Evolutionary conservation across 23 tunicate species (phyloP).

Genomic region (Trididemnum miniatum): DNA sequence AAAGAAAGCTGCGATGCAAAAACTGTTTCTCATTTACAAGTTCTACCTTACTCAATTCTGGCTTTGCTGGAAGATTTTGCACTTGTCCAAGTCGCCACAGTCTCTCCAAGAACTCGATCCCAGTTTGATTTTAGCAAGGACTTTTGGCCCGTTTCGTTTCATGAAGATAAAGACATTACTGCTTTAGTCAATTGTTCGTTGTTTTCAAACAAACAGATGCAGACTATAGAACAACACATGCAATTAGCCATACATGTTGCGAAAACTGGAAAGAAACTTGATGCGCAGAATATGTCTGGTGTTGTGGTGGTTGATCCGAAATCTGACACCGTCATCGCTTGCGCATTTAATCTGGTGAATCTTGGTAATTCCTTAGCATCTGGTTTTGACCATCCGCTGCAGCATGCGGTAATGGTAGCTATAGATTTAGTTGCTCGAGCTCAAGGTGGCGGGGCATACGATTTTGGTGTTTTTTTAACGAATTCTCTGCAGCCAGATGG

Average conservation of each 20-base stretch:
- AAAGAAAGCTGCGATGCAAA: not conserved
- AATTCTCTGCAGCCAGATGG: not conserved
- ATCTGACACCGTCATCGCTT: constrained; percentile 39
- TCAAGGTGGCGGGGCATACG: constrained; percentile 81
- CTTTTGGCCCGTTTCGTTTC: constrained; percentile 91
- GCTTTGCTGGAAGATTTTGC: not conserved
- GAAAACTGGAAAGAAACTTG: constrained; percentile 14
- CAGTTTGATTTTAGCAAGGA: constrained; percentile 75
- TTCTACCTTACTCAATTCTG: not conserved
- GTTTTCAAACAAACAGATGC: constrained; percentile 39
- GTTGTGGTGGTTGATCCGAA: constrained; percentile 59
- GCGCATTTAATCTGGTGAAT: constrained; percentile 49
- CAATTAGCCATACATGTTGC: constrained; percentile 35
- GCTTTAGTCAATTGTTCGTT: constrained; percentile 41
- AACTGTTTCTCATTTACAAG: not conserved
- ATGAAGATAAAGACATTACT: constrained; percentile 71
- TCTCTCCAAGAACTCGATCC: constrained; percentile 60
- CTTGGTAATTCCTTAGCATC: not conserved
- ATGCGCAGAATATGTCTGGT: not conserved
- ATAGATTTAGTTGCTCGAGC: constrained; percentile 75
- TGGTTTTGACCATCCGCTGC: constrained; percentile 36
- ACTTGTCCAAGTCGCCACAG: constrained; percentile 41
- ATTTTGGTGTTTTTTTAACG: constrained; percentile 17
- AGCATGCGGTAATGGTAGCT: constrained; percentile 76
- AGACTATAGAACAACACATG: constrained; percentile 34